Evolutionary conservation across 2,888 invertebrate species (phyloP), one percentile per base, ranked within the genome.

Genomic region (Teinopalpus imperialis): DNA sequence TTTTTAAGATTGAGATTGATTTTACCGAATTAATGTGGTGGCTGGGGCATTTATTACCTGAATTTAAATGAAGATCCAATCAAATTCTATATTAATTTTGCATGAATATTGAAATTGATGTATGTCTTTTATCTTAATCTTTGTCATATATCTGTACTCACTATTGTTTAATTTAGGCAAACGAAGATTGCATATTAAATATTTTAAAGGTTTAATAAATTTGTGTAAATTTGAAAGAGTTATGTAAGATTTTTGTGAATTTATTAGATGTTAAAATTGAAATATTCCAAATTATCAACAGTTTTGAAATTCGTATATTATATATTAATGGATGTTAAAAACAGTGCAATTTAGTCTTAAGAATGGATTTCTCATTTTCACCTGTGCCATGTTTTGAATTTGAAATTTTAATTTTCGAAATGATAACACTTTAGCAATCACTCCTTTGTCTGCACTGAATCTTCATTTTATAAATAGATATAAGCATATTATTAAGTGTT

Each of bases 381-480:
- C 60, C 73, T 69, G 81, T 82, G 85, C 83, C 83, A 83, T 81
- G 64, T 68, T 64, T 65, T 57, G 48, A 53, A 59, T 53, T 59
- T 63, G 54, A 55, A 63, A 57, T 51, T 61, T 57, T 41, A 14
- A 18, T 35, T 40, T 20, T 43, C 43, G 43, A 23, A 26, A 32
- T 27, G 9, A 32, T n/a, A 30, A 51, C 24, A 48, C 42, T 41
- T 51, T 42, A 37, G 43, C 43, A 43, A 45, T 45, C 44, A 49
- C 52, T 26, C 51, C 51, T 52, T 44, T 29, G 52, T 49, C 45
- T 43, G 43, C 48, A 51, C 48, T 37, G 43, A 42, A 43, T 43
- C 29, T 30, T 41, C 41, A 46, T 41, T 46, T 41, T 40, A 29
- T 41, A 32, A 35, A 43, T 49, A 43, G 43, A 1, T 35, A 13